Evolutionary conservation across 2,113 vertebrate genomes (phyloP).

Genomic region (zebrafish (Danio rerio)): DNA sequence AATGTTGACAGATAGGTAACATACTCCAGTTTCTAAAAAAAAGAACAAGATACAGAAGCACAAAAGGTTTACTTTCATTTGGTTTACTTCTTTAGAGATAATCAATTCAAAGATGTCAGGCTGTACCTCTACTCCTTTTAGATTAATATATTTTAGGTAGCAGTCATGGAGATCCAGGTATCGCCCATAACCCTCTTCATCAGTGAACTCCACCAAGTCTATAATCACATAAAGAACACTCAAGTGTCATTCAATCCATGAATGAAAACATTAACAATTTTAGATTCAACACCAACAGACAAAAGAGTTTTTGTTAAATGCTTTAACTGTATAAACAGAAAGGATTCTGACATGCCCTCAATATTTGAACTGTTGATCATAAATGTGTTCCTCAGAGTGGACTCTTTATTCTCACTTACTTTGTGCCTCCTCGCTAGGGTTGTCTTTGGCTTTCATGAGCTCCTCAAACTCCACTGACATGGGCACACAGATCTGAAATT

Average conservation of each 20-base stretch:
- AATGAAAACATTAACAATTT: not conserved
- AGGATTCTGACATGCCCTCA: too few species aligned
- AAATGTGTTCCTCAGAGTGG: too few species aligned
- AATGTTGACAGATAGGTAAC: constrained; percentile 95
- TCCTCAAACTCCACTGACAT: constrained; percentile 99
- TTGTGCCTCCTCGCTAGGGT: constrained; percentile 94
- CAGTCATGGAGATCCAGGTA: constrained; percentile 97
- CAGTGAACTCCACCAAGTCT: constrained; percentile 97
- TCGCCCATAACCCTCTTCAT: constrained; percentile 95
- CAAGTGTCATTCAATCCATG: not conserved
- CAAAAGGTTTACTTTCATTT: too few species aligned
- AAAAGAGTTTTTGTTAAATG: too few species aligned
- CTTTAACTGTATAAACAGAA: too few species aligned
- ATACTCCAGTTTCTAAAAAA: constrained; percentile 90
- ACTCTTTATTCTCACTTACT: constrained; percentile 78
- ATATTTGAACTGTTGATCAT: too few species aligned
- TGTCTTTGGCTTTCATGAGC: constrained; percentile 93
- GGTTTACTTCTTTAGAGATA: not conserved
- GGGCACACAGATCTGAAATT: constrained; percentile 89
- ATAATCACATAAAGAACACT: not conserved
- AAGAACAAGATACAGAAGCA: not conserved
- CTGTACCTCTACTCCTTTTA: constrained; percentile 92
- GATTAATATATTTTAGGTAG: constrained; percentile 95
- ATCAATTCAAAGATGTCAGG: not conserved
- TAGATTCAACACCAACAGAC: not conserved